phyloP scores from a whole-genome alignment of 1,140 invertebrate genomes.

The Drosophila guanche region DNA sequence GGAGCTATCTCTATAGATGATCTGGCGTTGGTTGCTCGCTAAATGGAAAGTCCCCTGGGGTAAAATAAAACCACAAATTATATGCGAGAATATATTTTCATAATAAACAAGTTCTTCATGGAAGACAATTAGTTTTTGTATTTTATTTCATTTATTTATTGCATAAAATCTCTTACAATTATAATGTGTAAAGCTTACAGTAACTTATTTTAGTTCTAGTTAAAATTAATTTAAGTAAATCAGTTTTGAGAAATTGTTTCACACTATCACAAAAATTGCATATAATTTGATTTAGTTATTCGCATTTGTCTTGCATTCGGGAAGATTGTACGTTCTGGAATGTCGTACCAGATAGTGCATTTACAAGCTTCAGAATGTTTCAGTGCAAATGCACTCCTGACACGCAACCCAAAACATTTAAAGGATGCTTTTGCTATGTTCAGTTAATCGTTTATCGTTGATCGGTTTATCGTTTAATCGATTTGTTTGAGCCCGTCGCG shows the following conservation, averaged over 20 bases:
- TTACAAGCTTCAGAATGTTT: slow-evolving; percentile 93
- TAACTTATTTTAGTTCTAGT: slow-evolving; percentile 22
- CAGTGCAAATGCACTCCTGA: slow-evolving; percentile 98
- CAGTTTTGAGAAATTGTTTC: slow-evolving; percentile 34
- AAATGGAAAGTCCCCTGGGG: background rate
- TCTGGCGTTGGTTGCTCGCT: background rate
- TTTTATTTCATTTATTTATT: slow-evolving; percentile 37
- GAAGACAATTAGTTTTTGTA: slow-evolving; percentile 22
- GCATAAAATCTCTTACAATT: slow-evolving; percentile 21
- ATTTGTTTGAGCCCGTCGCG: slow-evolving; percentile 18
- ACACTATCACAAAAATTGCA: slow-evolving; percentile 69
- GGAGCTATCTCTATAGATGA: background rate
- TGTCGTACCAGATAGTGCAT: slow-evolving; percentile 99
- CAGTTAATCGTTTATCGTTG: slow-evolving; percentile 1
- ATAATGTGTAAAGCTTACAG: slow-evolving; percentile 11
- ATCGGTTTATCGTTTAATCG: slow-evolving; percentile 3
- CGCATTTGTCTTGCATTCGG: slow-evolving; percentile 72
- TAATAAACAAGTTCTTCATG: slow-evolving; percentile 15
- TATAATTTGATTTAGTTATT: slow-evolving; percentile 35
- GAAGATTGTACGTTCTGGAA: slow-evolving; percentile 86
- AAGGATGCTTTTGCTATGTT: slow-evolving; percentile 56
- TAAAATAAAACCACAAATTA: slow-evolving; percentile 46
- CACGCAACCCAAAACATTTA: slow-evolving; percentile 91
- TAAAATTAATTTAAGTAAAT: slow-evolving; percentile 10
- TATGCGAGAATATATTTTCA: background rate